Evolutionary conservation across 1,140 invertebrate species (phyloP).

Genomic region (Drosophila pseudoananassae): DNA sequence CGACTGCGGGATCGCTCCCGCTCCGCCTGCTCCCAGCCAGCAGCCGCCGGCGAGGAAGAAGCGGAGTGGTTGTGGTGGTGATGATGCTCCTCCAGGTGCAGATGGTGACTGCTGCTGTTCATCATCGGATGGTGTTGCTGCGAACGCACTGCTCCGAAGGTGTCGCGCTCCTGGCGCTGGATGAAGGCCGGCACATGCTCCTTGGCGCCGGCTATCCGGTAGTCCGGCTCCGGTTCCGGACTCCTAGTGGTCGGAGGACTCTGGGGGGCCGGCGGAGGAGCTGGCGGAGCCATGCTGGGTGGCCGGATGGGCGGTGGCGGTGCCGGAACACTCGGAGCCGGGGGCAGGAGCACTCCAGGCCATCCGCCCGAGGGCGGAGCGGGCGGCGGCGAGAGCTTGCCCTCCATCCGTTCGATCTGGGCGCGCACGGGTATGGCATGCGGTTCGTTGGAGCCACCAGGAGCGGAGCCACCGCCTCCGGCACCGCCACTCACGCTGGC

Average conservation of each 20-base stretch:
- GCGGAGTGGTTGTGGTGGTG: conserved; percentile 20
- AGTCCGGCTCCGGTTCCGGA: conserved; percentile 70
- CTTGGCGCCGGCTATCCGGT: conserved; percentile 55
- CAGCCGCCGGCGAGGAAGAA: conserved; percentile 19
- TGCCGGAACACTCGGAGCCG: conserved; percentile 84
- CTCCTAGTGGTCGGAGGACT: conserved; percentile 85
- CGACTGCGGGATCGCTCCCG: conserved; percentile 76
- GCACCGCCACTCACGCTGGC: conserved; percentile 42
- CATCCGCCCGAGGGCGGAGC: conserved; percentile 85
- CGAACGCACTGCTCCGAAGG: conserved; percentile 85
- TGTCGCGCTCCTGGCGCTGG: conserved; percentile 88
- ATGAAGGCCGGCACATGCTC: conserved; percentile 88
- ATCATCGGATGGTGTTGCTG: conserved; percentile 60
- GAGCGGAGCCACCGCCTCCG: neutral
- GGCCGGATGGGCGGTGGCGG: conserved; percentile 82
- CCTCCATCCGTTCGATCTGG: conserved; percentile 84
- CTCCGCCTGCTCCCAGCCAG: conserved; percentile 70
- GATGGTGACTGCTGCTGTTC: conserved; percentile 39
- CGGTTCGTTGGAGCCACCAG: conserved; percentile 37
- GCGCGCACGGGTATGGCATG: conserved; percentile 77
- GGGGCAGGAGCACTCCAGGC: conserved; percentile 86
- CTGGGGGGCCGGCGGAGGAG: conserved; percentile 89
- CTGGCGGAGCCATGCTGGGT: conserved; percentile 85
- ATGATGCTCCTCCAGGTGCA: conserved; percentile 41
- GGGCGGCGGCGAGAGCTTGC: conserved; percentile 85